Percentiles rank a stretch among this genome's conserved stretches.
phyloP scores from a whole-genome alignment of 2,113 vertebrate species.

The Eulacestoma nigropectus region DNA sequence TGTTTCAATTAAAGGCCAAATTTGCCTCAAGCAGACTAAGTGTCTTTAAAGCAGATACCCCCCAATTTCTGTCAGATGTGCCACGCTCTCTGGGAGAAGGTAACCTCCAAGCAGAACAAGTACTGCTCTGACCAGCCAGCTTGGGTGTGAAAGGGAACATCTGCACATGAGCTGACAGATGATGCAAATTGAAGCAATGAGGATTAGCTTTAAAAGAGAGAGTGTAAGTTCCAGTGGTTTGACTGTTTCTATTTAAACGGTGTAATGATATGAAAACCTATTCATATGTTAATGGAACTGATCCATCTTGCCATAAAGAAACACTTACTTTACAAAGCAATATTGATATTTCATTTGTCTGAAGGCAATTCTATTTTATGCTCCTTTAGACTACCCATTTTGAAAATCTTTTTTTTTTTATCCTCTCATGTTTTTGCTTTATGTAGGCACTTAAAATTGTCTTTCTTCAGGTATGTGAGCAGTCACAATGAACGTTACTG shows the following conservation, averaged over 20 bases:
- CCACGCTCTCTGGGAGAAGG: fast-evolving
- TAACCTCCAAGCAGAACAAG: background rate
- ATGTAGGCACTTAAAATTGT: background rate
- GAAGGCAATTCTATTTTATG: background rate
- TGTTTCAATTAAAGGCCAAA: background rate
- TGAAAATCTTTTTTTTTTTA: background rate
- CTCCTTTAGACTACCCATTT: background rate
- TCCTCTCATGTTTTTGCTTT: background rate
- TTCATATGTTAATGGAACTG: background rate
- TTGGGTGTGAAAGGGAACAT: background rate
- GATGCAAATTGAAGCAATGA: background rate
- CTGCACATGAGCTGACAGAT: background rate
- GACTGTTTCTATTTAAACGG: background rate
- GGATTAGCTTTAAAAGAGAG: background rate
- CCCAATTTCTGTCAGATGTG: background rate
- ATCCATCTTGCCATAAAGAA: background rate
- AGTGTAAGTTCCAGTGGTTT: background rate
- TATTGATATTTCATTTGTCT: slow-evolving; percentile 5
- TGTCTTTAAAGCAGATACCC: background rate
- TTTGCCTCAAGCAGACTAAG: background rate
- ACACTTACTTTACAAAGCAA: background rate
- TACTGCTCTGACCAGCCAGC: background rate
- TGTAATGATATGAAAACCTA: background rate
- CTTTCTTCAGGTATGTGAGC: background rate
- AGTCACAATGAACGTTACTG: background rate